Percentiles rank a stretch among this genome's conserved stretches.
These are phyloP conservation scores for Phasianus colchicus DNA, from an alignment of 2,113 vertebrate species.

Conservation along the genomic window DNA sequence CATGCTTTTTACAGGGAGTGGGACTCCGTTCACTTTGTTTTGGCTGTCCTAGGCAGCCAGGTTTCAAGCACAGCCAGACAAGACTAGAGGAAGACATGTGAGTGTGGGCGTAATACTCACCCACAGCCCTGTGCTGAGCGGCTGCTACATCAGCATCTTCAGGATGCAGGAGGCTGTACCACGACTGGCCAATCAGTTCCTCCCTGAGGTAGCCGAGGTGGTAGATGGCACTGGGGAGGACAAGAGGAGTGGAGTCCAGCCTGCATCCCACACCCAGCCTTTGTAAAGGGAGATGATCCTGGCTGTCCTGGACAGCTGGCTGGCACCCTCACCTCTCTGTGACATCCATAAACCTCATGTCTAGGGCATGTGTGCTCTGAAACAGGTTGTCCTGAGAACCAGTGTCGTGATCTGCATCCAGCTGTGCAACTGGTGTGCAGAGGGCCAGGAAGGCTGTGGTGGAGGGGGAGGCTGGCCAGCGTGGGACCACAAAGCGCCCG, in stretches of 20 bases:
- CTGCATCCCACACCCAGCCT: not conserved
- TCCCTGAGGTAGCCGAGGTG: constrained; percentile 80
- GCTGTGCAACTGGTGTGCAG: constrained; percentile 75
- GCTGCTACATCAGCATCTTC: constrained; percentile 75
- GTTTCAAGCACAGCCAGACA: not conserved
- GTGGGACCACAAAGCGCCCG: constrained; percentile 67
- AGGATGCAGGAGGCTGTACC: constrained; percentile 87
- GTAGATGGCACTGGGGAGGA: constrained; percentile 74
- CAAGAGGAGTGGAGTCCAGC: not conserved
- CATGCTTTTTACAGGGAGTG: accelerated
- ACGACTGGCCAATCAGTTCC: constrained; percentile 81
- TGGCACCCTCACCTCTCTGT: constrained; percentile 70
- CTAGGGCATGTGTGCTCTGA: constrained; percentile 76
- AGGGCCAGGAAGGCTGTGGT: constrained; percentile 79
- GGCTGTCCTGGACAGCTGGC: not conserved
- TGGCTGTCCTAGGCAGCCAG: not conserved
- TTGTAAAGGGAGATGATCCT: not conserved
- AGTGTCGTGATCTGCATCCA: not conserved
- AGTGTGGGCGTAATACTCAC: constrained; percentile 72
- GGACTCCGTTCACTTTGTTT: accelerated
- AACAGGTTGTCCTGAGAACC: constrained; percentile 55
- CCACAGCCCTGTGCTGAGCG: constrained; percentile 73
- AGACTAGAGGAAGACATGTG: accelerated
- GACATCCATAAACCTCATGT: constrained; percentile 80
- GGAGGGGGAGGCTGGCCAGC: not conserved